Percentiles rank a stretch among this genome's conserved stretches.
Evolutionary conservation across 23 tunicate species (phyloP).

Genomic region (Ciona savignyi): DNA sequence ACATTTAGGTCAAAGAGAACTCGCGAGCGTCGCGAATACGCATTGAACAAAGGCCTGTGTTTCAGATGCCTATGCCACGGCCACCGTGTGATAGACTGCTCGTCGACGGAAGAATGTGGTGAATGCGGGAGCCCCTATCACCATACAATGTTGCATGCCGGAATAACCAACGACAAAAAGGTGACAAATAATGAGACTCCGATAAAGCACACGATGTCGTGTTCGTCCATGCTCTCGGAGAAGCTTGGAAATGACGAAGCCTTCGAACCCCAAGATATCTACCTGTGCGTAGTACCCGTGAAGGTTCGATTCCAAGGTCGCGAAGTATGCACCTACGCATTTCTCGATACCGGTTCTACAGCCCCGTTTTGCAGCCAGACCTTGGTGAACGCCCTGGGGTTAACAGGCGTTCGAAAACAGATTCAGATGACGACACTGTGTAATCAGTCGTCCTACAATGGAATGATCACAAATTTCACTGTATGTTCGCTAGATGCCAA

Average conservation of each 20-base stretch:
- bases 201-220: background rate
- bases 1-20: background rate
- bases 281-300: constrained; percentile 10
- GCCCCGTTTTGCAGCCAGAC: constrained; percentile 11
- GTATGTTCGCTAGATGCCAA: background rate
- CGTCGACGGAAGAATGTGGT: background rate
- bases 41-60: background rate
- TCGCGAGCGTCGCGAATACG: constrained; percentile 7
- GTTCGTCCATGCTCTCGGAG: constrained; percentile 7
- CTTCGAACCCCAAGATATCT: background rate
- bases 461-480: background rate
- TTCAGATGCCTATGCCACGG: constrained; percentile 5
- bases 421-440: background rate
- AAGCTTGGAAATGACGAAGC: background rate
- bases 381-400: background rate
- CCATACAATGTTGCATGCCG: background rate
- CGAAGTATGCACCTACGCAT: constrained; percentile 6
- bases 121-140: background rate
- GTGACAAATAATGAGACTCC: background rate
- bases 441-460: background rate
- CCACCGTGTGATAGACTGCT: background rate
- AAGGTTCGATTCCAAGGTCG: background rate
- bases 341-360: constrained; percentile 6
- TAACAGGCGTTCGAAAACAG: background rate
- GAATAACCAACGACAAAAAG: background rate